A percentile compares a stretch with the other conserved stretches of the same genome.
These are phyloP conservation scores for Montipora cactus DNA, from an alignment of 64 coral and sea anemone genomes.

Conservation along the genomic window DNA sequence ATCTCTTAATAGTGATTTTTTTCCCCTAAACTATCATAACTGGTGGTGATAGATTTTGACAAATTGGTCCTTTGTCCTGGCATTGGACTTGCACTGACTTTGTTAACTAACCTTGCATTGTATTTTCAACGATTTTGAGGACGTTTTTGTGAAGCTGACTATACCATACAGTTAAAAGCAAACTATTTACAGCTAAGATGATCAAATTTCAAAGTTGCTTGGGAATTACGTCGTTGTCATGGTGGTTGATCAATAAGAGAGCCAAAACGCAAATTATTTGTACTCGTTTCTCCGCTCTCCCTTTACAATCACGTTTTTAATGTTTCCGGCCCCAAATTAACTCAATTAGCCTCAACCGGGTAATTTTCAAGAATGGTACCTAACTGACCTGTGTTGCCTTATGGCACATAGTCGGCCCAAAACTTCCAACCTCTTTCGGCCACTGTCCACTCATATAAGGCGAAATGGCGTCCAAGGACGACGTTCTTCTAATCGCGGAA, in stretches of 20 bases:
- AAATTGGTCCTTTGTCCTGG: not conserved
- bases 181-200: constrained; percentile 42
- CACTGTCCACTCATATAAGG: constrained; percentile 97
- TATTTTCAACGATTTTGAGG: not conserved
- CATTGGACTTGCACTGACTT: not conserved
- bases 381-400: constrained; percentile 98
- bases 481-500: constrained; percentile 80
- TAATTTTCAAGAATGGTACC: constrained; percentile 32
- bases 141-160: not conserved
- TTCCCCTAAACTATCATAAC: not conserved
- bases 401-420: constrained; percentile 77
- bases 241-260: constrained; percentile 1
- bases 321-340: constrained; percentile 1
- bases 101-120: not conserved
- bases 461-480: constrained; percentile 95
- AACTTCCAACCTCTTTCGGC: constrained; percentile 90
- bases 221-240: constrained; percentile 59
- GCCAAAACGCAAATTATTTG: constrained; percentile 12
- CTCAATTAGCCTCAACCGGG: constrained; percentile 7
- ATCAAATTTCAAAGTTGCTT: constrained; percentile 60
- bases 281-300: not conserved
- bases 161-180: constrained; percentile 1
- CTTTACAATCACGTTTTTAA: not conserved
- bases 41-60: not conserved
- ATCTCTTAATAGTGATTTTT: too few species aligned